Conservation (phyloP, 2,113 vertebrate species). For the Tretioscincus oriximinensis region DNA sequence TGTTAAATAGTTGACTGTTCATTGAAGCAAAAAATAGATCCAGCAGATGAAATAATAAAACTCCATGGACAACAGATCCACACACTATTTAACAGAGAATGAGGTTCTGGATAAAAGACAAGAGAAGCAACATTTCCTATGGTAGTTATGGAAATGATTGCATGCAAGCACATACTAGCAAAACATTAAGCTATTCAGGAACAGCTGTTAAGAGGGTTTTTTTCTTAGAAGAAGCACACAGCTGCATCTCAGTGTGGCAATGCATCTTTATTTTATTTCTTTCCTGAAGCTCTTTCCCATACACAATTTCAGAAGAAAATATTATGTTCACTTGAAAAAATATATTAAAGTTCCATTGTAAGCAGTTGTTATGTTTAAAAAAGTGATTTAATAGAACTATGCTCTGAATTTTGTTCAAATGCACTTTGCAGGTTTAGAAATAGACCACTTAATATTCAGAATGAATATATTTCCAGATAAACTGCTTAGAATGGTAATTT, state of each 20-base stretch:
- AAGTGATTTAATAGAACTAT: conserved; percentile 32
- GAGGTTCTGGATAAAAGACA: conserved; percentile 44
- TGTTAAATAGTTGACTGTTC: conserved; percentile 57
- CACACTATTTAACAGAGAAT: conserved; percentile 62
- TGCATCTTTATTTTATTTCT: conserved; percentile 22
- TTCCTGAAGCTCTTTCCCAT: conserved; percentile 22
- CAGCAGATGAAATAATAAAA: conserved; percentile 60
- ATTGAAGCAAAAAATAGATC: conserved; percentile 59
- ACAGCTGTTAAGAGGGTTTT: conserved; percentile 48
- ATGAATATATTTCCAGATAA: conserved; percentile 44
- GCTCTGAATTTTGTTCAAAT: conserved; percentile 34
- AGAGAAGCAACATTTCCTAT: conserved; percentile 40
- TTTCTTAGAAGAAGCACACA: conserved; percentile 46
- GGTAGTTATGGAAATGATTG: conserved; percentile 49
- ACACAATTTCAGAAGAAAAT: conserved; percentile 35
- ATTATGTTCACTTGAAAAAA: conserved; percentile 35
- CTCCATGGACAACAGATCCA: conserved; percentile 47
- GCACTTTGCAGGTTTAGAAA: conserved; percentile 46
- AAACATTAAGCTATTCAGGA: conserved; percentile 45
- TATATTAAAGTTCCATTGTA: conserved; percentile 13
- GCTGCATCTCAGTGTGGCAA: conserved; percentile 41
- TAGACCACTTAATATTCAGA: conserved; percentile 48
- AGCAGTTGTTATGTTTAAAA: conserved; percentile 21
- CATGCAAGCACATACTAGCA: conserved; percentile 47
- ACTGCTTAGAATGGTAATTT: conserved; percentile 19